These are phyloP conservation scores for Aphyosemion australe DNA, from an alignment of 2,113 vertebrate species.

Conservation along the genomic window DNA sequence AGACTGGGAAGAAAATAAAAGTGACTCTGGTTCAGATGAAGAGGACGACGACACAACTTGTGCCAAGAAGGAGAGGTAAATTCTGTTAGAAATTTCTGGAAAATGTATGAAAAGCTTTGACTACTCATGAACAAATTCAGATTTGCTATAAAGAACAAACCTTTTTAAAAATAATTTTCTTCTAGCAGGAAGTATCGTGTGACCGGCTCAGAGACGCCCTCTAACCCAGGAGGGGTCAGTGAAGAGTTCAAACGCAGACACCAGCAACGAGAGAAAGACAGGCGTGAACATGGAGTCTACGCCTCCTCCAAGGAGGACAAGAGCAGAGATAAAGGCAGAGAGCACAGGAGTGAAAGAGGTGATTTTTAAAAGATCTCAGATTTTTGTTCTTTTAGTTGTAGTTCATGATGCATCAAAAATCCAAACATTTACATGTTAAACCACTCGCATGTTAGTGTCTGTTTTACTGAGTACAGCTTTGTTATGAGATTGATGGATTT, in stretches of 20 bases:
- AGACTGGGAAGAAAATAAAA: slow-evolving; percentile 90
- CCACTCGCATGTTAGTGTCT: background rate
- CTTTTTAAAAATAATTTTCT: background rate
- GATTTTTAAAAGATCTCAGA: slow-evolving; percentile 2
- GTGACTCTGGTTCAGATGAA: slow-evolving; percentile 86
- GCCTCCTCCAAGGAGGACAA: slow-evolving; percentile 94
- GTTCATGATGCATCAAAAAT: too few relatives aligned
- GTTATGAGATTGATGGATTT: background rate
- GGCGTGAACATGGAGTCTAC: slow-evolving; percentile 92
- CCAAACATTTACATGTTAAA: too few relatives aligned
- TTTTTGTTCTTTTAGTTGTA: background rate
- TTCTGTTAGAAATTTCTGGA: background rate
- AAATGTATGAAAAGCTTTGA: background rate
- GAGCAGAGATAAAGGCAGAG: slow-evolving; percentile 77
- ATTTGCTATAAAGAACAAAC: background rate
- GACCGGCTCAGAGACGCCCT: slow-evolving; percentile 91
- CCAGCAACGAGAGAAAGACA: slow-evolving; percentile 91
- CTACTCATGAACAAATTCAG: background rate
- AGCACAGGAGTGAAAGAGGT: slow-evolving; percentile 84
- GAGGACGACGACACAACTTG: slow-evolving; percentile 67
- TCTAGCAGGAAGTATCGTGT: slow-evolving; percentile 88
- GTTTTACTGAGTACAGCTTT: background rate
- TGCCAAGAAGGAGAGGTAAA: slow-evolving; percentile 86
- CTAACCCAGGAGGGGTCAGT: slow-evolving; percentile 94
- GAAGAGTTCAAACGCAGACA: slow-evolving; percentile 91